These are phyloP conservation scores for Halcyon malimbica DNA, from an alignment of 2,113 vertebrate genomes.

Conservation along the genomic window DNA sequence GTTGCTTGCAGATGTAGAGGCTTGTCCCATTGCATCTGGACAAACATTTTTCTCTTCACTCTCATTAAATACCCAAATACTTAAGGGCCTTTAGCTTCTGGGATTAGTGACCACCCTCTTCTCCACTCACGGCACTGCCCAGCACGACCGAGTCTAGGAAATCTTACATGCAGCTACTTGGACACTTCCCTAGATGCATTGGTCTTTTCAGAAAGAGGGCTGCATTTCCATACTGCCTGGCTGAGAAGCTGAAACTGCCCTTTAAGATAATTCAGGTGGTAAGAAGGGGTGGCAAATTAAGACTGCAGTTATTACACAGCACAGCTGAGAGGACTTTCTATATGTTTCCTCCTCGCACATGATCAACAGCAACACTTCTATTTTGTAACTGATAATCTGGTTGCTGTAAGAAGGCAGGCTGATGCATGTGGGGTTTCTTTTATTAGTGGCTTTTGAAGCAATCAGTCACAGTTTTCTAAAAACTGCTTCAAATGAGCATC, in stretches of 20 bases:
- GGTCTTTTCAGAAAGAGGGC: neutral
- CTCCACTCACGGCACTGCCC: neutral
- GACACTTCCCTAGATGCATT: neutral
- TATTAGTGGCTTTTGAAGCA: neutral
- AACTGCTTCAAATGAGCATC: neutral
- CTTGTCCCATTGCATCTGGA: neutral
- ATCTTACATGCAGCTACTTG: rapidly evolving
- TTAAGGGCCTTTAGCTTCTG: neutral
- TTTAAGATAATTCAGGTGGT: neutral
- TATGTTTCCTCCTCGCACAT: rapidly evolving
- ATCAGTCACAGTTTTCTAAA: neutral
- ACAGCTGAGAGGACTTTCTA: neutral
- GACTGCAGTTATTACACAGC: neutral
- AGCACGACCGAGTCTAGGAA: neutral
- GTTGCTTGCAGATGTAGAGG: neutral
- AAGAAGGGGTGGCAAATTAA: neutral
- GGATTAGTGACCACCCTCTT: neutral
- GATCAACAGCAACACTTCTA: neutral
- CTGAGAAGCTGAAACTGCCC: neutral
- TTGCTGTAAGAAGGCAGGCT: neutral
- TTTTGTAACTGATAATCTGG: neutral
- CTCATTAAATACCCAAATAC: neutral
- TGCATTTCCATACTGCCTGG: neutral
- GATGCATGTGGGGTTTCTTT: neutral
- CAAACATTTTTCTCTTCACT: neutral